A percentile compares a stretch with the other conserved stretches of the same genome.
phyloP scores from a whole-genome alignment of 1,140 invertebrate species.

The Microplitis mediator region DNA sequence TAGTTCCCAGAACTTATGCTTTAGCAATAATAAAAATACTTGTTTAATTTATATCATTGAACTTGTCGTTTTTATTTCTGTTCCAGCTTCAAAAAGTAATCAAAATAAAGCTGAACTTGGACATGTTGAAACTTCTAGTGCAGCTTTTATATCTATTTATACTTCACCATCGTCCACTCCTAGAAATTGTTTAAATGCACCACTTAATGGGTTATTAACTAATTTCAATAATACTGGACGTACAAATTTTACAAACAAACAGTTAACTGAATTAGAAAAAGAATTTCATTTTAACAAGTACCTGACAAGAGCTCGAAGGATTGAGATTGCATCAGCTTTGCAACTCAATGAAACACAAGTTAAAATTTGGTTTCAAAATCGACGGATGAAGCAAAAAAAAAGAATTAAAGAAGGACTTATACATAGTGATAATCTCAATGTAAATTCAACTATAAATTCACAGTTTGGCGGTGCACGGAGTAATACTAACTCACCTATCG shows the following conservation, averaged over 20 bases:
- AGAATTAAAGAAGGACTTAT: constrained; percentile 89
- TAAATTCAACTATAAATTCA: background rate
- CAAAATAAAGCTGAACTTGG: constrained; percentile 57
- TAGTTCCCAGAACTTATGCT: too few species aligned
- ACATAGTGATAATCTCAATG: constrained; percentile 63
- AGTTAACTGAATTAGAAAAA: constrained; percentile 97
- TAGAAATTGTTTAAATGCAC: constrained; percentile 47
- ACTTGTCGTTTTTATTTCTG: constrained; percentile 26
- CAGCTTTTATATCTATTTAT: constrained; percentile 35
- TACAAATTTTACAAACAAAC: constrained; percentile 99
- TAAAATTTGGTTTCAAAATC: constrained; percentile 85
- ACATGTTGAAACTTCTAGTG: constrained; percentile 44
- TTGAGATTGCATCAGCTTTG: constrained; percentile 95
- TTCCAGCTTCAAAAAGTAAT: constrained; percentile 75
- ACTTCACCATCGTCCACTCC: constrained; percentile 21
- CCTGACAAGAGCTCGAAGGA: constrained; percentile 91
- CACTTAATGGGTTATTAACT: constrained; percentile 45
- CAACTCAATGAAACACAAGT: constrained; percentile 96
- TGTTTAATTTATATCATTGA: too few species aligned
- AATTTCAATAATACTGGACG: constrained; percentile 83
- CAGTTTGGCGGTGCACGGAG: constrained; percentile 41
- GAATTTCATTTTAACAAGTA: constrained; percentile 99
- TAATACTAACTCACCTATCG: constrained; percentile 61
- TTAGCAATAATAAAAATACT: too few species aligned
- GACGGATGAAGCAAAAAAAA: constrained; percentile 94